phyloP scores from a whole-genome alignment of 2,888 invertebrate species.

The Chloroclystis v-ata region DNA sequence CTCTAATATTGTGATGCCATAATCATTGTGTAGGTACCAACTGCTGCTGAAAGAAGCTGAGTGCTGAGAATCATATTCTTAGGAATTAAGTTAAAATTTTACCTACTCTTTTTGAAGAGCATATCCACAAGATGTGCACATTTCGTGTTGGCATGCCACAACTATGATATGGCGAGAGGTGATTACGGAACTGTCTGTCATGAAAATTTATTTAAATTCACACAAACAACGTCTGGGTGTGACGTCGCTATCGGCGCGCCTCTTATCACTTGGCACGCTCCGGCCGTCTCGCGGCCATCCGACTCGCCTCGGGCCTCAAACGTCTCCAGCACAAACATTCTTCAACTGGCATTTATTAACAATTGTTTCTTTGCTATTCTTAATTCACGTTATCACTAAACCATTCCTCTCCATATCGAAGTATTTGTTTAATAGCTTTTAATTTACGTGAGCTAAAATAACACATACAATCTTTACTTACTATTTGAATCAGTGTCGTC shows the following conservation, averaged over 20 bases:
- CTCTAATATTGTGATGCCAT: too few species aligned
- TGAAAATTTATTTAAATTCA: slow-evolving; percentile 79
- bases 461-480: slow-evolving; percentile 47
- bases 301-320: slow-evolving; percentile 61
- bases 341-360: slow-evolving; percentile 45
- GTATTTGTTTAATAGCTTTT: too few species aligned
- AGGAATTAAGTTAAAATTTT: slow-evolving; percentile 8
- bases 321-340: slow-evolving; percentile 56
- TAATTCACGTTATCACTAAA: too few species aligned
- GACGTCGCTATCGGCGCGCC: slow-evolving; percentile 77
- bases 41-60: too few species aligned
- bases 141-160: slow-evolving; percentile 65
- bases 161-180: slow-evolving; percentile 66
- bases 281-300: slow-evolving; percentile 69
- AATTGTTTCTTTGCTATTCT: slow-evolving; percentile 18
- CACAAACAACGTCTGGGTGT: slow-evolving; percentile 79
- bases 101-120: slow-evolving; percentile 36
- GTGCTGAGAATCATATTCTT: too few species aligned
- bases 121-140: slow-evolving; percentile 38
- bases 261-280: slow-evolving; percentile 78
- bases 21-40: too few species aligned
- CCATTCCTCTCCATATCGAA: too few species aligned
- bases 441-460: neutral
- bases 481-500: slow-evolving; percentile 75
- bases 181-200: slow-evolving; percentile 78